Conservation (phyloP, 2,888 invertebrate species). For the Tiliacea citrago region DNA sequence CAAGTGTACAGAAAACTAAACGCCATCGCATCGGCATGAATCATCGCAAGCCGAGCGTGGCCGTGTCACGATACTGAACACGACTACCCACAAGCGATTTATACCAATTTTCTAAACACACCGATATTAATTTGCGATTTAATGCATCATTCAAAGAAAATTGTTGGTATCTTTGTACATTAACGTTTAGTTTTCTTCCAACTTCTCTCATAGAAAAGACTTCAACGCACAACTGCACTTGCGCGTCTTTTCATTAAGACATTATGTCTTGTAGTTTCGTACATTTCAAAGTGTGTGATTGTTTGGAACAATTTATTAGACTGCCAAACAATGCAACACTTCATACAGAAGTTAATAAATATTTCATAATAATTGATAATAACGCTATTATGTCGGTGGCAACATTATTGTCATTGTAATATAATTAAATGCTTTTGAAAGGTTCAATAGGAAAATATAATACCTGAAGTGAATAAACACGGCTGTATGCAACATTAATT, state of each 20-base stretch:
- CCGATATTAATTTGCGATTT: neutral
- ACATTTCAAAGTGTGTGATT: conserved; percentile 19
- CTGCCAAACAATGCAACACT: conserved; percentile 38
- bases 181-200: neutral
- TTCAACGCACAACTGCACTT: conserved; percentile 68
- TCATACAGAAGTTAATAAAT: conserved; percentile 45
- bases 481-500: conserved; percentile 19
- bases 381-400: conserved; percentile 46
- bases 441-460: conserved; percentile 33
- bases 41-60: conserved; percentile 44
- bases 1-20: conserved; percentile 24
- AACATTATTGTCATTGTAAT: conserved; percentile 44
- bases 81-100: conserved; percentile 47
- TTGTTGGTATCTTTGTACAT: too few species aligned
- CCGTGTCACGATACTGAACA: conserved; percentile 31
- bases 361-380: conserved; percentile 47
- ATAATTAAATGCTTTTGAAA: conserved; percentile 49
- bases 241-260: conserved; percentile 2
- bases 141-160: neutral
- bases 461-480: conserved; percentile 33
- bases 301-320: conserved; percentile 42
- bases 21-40: conserved; percentile 40
- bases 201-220: conserved; percentile 71
- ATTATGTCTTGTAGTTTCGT: conserved; percentile 17
- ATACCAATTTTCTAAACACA: conserved; percentile 8